A percentile compares a stretch with the other conserved stretches of the same genome.
Conservation (phyloP, 2,888 invertebrate genomes). For the Nemotelus pantherinus region DNA sequence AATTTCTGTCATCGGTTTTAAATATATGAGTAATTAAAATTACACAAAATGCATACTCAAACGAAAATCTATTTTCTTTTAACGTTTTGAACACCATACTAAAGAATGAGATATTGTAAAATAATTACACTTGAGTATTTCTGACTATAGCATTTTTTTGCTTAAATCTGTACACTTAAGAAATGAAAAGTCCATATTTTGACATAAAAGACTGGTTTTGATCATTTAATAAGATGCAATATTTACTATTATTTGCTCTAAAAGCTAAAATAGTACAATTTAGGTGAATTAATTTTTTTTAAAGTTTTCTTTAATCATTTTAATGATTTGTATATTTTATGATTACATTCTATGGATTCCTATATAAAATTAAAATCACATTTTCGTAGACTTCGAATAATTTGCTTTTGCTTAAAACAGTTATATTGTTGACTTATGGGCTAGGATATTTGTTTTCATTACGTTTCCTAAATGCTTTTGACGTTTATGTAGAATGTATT, state of each 20-base stretch:
- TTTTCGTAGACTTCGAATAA: conserved; percentile 49
- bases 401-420: not conserved
- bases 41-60: too few relatives aligned
- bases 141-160: conserved; percentile 3
- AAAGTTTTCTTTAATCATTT: not conserved
- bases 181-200: too few relatives aligned
- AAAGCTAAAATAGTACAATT: too few relatives aligned
- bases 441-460: too few relatives aligned
- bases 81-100: too few relatives aligned
- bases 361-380: conserved; percentile 51
- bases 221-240: too few relatives aligned
- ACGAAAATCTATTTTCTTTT: too few relatives aligned
- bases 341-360: conserved; percentile 19
- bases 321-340: not conserved
- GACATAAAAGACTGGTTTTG: too few relatives aligned
- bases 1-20: not conserved
- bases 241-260: too few relatives aligned
- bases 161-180: not conserved
- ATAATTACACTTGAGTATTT: conserved; percentile 34
- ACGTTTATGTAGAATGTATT: conserved; percentile 8
- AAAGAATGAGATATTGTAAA: conserved; percentile 1
- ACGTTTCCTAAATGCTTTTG: not conserved
- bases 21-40: too few relatives aligned
- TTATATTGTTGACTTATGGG: not conserved
- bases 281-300: conserved; percentile 10